phyloP scores from a whole-genome alignment of 1,140 invertebrate genomes.

The Hyposmocoma kahamanoa region DNA sequence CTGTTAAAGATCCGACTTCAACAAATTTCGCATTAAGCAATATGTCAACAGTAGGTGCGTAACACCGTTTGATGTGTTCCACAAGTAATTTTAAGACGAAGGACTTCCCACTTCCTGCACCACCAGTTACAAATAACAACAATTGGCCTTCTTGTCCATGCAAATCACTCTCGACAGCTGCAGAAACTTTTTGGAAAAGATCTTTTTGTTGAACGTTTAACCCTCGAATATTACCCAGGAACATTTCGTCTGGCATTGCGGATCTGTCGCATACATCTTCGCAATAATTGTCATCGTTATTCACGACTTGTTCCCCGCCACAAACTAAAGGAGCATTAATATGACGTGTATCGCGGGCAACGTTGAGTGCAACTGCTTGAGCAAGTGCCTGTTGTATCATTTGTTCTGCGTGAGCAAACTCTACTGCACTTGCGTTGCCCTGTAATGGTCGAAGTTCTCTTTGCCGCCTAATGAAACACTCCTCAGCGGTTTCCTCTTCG shows the following conservation, averaged over 20 bases:
- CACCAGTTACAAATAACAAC: constrained; percentile 17
- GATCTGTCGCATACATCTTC: constrained; percentile 13
- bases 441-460: constrained; percentile 12
- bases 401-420: constrained; percentile 20
- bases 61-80: constrained; percentile 24
- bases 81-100: constrained; percentile 26
- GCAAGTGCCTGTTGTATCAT: constrained; percentile 21
- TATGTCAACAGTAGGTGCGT: constrained; percentile 20
- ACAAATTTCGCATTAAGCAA: constrained; percentile 22
- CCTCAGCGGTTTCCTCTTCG: constrained; percentile 14
- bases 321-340: neutral
- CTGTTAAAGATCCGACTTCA: constrained; percentile 23
- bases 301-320: constrained; percentile 15
- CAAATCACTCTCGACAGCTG: constrained; percentile 3
- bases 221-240: constrained; percentile 7
- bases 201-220: constrained; percentile 13
- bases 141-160: neutral
- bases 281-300: constrained; percentile 17
- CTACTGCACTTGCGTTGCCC: constrained; percentile 10
- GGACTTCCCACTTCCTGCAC: constrained; percentile 22
- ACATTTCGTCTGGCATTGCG: constrained; percentile 17
- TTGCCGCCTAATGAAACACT: constrained; percentile 19
- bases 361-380: constrained; percentile 14
- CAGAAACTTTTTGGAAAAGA: constrained; percentile 7
- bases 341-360: constrained; percentile 11